A percentile compares a stretch with the other conserved stretches of the same genome.
Conservation (phyloP, 2,797 vertebrate genomes). For the Diglossa cyanea region DNA sequence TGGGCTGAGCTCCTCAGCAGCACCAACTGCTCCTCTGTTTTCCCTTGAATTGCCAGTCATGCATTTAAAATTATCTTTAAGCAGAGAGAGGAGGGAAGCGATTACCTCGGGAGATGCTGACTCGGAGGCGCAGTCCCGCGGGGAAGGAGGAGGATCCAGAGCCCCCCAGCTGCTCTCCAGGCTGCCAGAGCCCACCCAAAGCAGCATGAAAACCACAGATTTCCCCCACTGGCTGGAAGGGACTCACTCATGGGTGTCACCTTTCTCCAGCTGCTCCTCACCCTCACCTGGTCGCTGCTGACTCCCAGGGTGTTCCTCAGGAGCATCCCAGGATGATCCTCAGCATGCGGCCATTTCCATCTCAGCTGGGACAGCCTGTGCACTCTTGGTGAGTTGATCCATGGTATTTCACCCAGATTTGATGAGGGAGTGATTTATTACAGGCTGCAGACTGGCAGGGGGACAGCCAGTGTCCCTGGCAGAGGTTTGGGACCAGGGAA, state of each 20-base stretch:
- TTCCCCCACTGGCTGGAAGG: background rate
- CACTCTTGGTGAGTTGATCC: background rate
- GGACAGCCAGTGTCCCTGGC: background rate
- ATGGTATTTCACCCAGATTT: rapidly evolving
- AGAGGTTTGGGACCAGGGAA: background rate
- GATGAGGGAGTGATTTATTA: background rate
- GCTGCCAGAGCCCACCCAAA: background rate
- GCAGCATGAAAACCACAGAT: background rate
- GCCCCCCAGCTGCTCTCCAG: background rate
- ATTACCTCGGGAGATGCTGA: background rate
- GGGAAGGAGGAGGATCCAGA: background rate
- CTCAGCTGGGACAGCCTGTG: background rate
- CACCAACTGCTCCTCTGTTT: background rate
- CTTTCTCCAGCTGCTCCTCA: background rate
- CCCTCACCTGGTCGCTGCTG: background rate
- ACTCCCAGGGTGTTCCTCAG: background rate
- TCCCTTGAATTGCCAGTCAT: background rate
- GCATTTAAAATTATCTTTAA: background rate
- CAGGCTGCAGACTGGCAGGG: rapidly evolving
- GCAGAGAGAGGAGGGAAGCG: background rate
- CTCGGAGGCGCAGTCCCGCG: background rate
- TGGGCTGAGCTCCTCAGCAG: background rate
- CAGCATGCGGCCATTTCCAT: background rate
- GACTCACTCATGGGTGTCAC: rapidly evolving
- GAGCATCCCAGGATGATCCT: background rate